Base-by-base conservation (phyloP, 2,888 invertebrate species). In the Amiota minor region DNA sequence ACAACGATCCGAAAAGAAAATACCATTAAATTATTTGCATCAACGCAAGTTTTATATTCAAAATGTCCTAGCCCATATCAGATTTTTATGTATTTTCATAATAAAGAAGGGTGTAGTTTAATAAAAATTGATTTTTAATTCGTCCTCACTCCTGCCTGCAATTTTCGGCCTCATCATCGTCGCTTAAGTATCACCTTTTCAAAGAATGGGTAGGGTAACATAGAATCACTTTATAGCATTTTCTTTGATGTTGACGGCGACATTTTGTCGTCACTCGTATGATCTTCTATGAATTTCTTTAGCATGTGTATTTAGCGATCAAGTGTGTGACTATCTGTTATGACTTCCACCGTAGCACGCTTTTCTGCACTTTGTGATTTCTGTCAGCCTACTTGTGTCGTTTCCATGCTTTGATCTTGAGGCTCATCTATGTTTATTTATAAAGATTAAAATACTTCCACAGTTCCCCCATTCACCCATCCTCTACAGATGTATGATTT, bases 171-270 rank as follows among this genome's bases (percentile, higher is more conserved):
- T 12, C 53, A 12, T 12, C 53, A 50, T 59, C 35, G 35, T 35
- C 35, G 6, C 35, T 35, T 6, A 35, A 35, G 35, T 35, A 35
- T 35, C 35, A 35, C 35, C 35, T 16, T 59, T 18, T 20, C 18
- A 20, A 11, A 11, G 18, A 59, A 14, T 11, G 9, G n/a, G 59
- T 35, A 35, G 35, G 35, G 35, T 35, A 35, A 35, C 6, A 35
- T 35, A 56, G 18, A 56, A 56, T 18, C 56, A 18, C 56, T 18
- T n/a, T 18, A 9, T 9, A 80, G 71, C 78, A 77, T 86, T 85
- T 85, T 80, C 84, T 83, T 83, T 83, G 83, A 83, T 79, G 84
- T 86, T 75, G 65, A 69, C 75, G 80, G 6, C 6, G 35, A 6
- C 6, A 6, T 20, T 59, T 9, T 59, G 59, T 59, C 59, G 20